A percentile compares a stretch with the other conserved stretches of the same genome.
These are phyloP conservation scores for Mechanitis mazaeus DNA, from an alignment of 2,888 invertebrate genomes.

Conservation along the genomic window DNA sequence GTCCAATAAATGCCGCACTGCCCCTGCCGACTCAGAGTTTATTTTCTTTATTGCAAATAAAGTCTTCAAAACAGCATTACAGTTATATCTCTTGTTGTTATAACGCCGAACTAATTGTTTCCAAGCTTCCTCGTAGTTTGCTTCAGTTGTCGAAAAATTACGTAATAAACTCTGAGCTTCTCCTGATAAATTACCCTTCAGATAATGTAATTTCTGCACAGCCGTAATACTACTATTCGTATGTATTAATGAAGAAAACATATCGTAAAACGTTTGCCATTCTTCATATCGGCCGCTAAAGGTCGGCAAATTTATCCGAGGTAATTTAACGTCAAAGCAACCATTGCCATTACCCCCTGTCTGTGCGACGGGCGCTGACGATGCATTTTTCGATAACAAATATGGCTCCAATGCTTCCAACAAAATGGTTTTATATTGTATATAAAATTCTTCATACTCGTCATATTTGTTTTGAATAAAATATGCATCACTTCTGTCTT, in stretches of 20 bases:
- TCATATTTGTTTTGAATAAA: too few species aligned
- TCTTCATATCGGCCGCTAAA: conserved; percentile 28
- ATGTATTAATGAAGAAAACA: conserved; percentile 25
- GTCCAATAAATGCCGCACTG: conserved; percentile 23
- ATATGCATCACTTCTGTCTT: too few species aligned
- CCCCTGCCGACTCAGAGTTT: conserved; percentile 20
- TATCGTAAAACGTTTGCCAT: conserved; percentile 29
- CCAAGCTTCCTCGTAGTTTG: conserved; percentile 31
- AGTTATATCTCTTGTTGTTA: conserved; percentile 28
- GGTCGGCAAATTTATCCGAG: conserved; percentile 17
- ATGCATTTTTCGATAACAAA: too few species aligned
- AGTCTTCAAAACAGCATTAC: conserved; percentile 25
- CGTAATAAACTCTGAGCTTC: conserved; percentile 12
- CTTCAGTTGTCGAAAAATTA: not conserved
- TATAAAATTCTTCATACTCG: too few species aligned
- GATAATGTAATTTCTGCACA: conserved; percentile 16
- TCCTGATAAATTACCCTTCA: conserved; percentile 26
- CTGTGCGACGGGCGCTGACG: too few species aligned
- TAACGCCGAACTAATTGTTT: conserved; percentile 25
- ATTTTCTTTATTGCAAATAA: conserved; percentile 26
- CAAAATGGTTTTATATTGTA: too few species aligned
- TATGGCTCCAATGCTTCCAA: too few species aligned
- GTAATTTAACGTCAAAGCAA: conserved; percentile 17
- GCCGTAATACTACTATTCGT: conserved; percentile 15
- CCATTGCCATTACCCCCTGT: too few species aligned